Evolutionary conservation across 2,888 invertebrate species (phyloP), one percentile per base, ranked within the genome.

Genomic region (Microctonus hyperodae): DNA sequence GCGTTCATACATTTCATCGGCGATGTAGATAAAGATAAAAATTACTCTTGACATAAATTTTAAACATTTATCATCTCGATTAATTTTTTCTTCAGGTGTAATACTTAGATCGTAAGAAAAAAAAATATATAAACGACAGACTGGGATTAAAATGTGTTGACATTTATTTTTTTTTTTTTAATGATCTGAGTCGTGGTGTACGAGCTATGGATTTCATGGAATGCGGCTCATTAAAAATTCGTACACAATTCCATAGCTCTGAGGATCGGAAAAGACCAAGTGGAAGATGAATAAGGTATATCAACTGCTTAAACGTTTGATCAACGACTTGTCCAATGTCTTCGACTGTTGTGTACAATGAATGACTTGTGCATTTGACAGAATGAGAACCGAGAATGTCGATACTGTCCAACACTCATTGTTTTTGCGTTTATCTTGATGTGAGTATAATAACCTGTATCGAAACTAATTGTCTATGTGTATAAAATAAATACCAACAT

Each of bases 401-500:
- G 44, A 48, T 31, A 53, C 63, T 70, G 71, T 3, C 28, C 7
- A 28, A 71, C 65, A 71, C 71, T 71, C 69, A 67, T 72, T 69
- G 67, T 62, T 71, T 56, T 64, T 69, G 65, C 62, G 50, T 61
- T 60, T 67, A 69, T 67, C 57, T 55, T 61, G 55, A 62, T 68
- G 62, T 37, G 25, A 50, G 60, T n/a, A 44, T 44, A 16, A 1
- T 0, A 44, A 20, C 7, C n/a, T 44, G 7, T n/a, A 44, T 16
- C 0, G 6, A 44, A 28, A 5, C 9, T 44, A n/a, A 16, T 44
- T 16, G 16, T 44, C 16, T 44, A 44, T 16, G 16, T 7, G 6
- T 5, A 28, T 5, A 28, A 28, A 28, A 28, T 5, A 28, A 28
- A 28, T 5, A 44, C 9, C 4, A 16, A 44, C 6, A 20, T 44